phyloP scores from a whole-genome alignment of 2,797 vertebrate species.

The Sphenodon punctatus region DNA sequence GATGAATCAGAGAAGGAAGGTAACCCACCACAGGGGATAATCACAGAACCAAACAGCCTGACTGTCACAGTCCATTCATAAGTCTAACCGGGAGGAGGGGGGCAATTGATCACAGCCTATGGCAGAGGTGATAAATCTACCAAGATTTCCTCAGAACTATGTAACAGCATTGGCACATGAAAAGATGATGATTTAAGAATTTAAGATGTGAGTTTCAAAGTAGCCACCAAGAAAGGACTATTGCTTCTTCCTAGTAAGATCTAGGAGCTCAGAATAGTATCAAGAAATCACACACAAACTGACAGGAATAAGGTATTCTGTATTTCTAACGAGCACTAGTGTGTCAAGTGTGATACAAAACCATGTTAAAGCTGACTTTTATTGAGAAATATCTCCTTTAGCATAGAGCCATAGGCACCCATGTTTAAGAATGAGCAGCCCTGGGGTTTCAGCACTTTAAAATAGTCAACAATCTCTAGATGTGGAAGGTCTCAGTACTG shows the following conservation, averaged over 20 bases:
- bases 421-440: no score
- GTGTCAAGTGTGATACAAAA: background rate
- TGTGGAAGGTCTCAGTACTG: no score
- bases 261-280: background rate
- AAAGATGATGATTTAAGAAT: background rate
- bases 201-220: background rate
- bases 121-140: background rate
- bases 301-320: background rate
- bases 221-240: background rate
- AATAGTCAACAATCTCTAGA: no score
- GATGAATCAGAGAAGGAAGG: conserved; percentile 15
- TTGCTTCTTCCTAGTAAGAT: background rate
- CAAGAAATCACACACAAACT: background rate
- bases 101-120: background rate
- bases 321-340: background rate
- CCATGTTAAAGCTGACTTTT: background rate
- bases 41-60: background rate
- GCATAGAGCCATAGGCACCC: no score
- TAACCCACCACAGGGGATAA: conserved; percentile 6
- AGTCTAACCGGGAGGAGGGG: background rate
- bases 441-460: no score
- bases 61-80: background rate
- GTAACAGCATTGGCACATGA: background rate
- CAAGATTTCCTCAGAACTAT: background rate
- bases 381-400: background rate